A percentile compares a stretch with the other conserved stretches of the same genome.
Conservation (phyloP, 2,888 invertebrate species). For the Rutpela maculata region DNA sequence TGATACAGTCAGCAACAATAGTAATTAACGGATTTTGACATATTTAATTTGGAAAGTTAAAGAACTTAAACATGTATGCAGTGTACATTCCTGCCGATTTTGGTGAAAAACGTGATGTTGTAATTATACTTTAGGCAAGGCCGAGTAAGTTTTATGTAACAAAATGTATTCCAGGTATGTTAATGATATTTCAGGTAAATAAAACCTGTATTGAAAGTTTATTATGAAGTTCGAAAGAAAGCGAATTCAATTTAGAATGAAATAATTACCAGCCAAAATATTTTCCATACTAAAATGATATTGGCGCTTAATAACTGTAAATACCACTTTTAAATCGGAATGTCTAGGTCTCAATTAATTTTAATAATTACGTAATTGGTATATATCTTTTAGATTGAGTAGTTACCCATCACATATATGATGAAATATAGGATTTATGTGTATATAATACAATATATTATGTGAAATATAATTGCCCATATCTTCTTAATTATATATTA, state of each 20-base stretch:
- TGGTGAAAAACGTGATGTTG: slow-evolving; percentile 31
- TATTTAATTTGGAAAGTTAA: slow-evolving; percentile 35
- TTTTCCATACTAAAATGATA: neutral
- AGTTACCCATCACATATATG: neutral
- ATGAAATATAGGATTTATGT: neutral
- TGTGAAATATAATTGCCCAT: neutral
- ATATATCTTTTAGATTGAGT: neutral
- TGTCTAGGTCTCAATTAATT: neutral
- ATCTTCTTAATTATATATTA: neutral
- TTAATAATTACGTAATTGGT: neutral
- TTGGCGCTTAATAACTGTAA: neutral
- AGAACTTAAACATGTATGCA: slow-evolving; percentile 2
- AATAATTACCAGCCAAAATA: slow-evolving; percentile 16
- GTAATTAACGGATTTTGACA: slow-evolving; percentile 13
- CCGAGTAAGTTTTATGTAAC: slow-evolving; percentile 48
- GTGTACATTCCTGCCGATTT: slow-evolving; percentile 20
- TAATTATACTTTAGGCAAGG: slow-evolving; percentile 45
- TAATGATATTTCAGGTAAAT: slow-evolving; percentile 33
- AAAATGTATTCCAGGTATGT: slow-evolving; percentile 39
- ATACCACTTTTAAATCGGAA: neutral
- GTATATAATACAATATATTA: neutral
- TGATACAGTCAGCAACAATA: neutral
- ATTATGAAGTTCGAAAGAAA: slow-evolving; percentile 30
- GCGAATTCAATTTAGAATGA: slow-evolving; percentile 27
- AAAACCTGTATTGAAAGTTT: slow-evolving; percentile 36